These are phyloP conservation scores for Pectinophora gossypiella DNA, from an alignment of 1,140 invertebrate genomes.

Conservation along the genomic window DNA sequence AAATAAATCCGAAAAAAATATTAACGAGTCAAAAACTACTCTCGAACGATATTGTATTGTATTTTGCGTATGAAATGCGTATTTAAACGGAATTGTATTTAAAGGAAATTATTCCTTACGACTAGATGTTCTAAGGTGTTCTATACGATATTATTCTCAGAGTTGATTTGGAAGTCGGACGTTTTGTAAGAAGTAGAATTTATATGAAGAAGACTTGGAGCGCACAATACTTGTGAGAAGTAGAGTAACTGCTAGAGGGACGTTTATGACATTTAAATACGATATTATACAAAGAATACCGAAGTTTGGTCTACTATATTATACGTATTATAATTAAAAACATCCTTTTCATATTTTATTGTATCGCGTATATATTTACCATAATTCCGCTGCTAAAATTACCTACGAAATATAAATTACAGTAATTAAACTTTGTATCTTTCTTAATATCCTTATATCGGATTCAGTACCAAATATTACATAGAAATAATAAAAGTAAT, in stretches of 20 bases:
- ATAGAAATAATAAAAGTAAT: too few species aligned
- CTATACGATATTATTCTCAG: conserved; percentile 7
- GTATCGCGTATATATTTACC: too few species aligned
- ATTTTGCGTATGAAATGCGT: conserved; percentile 13
- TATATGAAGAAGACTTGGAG: conserved; percentile 50
- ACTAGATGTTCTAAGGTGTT: conserved; percentile 11
- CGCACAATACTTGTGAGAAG: conserved; percentile 68
- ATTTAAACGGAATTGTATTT: conserved; percentile 13
- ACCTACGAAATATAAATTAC: too few species aligned
- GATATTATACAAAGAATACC: too few species aligned
- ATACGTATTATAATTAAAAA: too few species aligned
- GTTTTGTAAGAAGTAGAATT: conserved; percentile 28
- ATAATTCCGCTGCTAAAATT: too few species aligned
- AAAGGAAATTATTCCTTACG: conserved; percentile 7
- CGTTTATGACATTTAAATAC: conserved; percentile 11
- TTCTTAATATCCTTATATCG: too few species aligned
- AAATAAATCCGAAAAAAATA: not conserved
- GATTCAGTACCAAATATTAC: too few species aligned
- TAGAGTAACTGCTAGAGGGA: conserved; percentile 35
- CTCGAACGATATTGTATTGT: conserved; percentile 2
- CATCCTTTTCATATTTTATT: too few species aligned
- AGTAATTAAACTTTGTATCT: too few species aligned
- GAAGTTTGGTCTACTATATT: too few species aligned
- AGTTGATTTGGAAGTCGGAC: conserved; percentile 18
- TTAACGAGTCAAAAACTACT: not conserved